These are phyloP conservation scores for Pelecanoides urinatrix DNA, from an alignment of 2,113 vertebrate species.

Conservation along the genomic window DNA sequence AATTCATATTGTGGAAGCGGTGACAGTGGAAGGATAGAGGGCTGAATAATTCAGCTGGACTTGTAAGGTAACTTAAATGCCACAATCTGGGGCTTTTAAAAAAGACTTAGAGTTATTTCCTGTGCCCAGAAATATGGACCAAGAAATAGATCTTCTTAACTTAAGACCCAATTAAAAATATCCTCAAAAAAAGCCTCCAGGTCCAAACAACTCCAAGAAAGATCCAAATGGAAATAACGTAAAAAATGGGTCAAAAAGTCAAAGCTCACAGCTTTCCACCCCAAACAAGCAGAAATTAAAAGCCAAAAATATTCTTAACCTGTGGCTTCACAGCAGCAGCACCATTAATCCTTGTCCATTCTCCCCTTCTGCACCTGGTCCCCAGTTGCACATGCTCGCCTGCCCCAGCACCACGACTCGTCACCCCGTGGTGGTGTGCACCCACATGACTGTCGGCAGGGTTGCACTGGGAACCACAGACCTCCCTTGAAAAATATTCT, in stretches of 20 bases:
- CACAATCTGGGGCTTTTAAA: neutral
- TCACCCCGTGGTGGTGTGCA: fast-evolving
- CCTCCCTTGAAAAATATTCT: neutral
- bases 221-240: neutral
- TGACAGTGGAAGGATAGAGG: neutral
- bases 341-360: neutral
- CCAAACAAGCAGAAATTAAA: neutral
- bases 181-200: neutral
- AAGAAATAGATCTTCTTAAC: neutral
- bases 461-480: neutral
- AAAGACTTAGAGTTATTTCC: neutral
- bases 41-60: neutral
- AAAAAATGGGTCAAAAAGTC: neutral
- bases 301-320: neutral
- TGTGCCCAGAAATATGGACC: neutral
- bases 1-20: neutral
- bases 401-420: fast-evolving
- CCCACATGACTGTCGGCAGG: neutral
- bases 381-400: fast-evolving
- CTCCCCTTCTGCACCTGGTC: neutral
- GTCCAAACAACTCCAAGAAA: neutral
- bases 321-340: neutral
- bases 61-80: neutral
- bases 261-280: neutral
- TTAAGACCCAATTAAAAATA: neutral